Conservation (phyloP, 2,113 vertebrate genomes). For the Pedetes capensis region DNA sequence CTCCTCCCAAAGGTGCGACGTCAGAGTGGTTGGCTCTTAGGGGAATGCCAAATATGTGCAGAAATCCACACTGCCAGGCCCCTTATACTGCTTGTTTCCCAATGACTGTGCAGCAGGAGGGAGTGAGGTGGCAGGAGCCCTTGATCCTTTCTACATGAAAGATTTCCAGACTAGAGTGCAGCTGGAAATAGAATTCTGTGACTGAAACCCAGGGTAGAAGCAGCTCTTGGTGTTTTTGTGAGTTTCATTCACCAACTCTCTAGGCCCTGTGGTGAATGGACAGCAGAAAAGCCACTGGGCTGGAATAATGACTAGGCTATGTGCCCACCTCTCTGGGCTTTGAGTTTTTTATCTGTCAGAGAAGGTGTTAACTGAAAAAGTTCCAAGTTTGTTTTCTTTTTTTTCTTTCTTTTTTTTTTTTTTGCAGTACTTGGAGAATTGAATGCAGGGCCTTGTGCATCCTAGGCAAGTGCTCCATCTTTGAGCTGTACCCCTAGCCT, state of each 20-base stretch:
- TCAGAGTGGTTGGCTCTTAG: not conserved
- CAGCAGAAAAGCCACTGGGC: not conserved
- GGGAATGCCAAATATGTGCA: not conserved
- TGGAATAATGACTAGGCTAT: not conserved
- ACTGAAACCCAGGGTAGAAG: not conserved
- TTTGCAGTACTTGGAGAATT: too few species aligned
- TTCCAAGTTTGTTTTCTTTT: too few species aligned
- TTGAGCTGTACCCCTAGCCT: too few species aligned
- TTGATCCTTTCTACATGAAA: not conserved
- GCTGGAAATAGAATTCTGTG: conserved; percentile 25
- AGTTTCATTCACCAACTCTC: not conserved
- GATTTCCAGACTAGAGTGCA: not conserved
- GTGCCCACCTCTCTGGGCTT: not conserved
- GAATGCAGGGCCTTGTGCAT: too few species aligned
- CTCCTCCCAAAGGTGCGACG: conserved; percentile 95
- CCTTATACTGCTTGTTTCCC: not conserved
- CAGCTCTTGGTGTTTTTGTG: not conserved
- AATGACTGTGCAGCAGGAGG: not conserved
- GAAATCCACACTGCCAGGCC: not conserved
- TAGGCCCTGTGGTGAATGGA: not conserved
- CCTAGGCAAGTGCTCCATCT: too few species aligned
- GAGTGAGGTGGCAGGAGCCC: not conserved
- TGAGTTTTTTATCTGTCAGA: not conserved
- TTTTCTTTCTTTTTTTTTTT: too few species aligned
- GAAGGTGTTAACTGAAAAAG: not conserved